These are phyloP conservation scores for Neodiprion virginianus DNA, from an alignment of 1,140 invertebrate species.

Conservation along the genomic window DNA sequence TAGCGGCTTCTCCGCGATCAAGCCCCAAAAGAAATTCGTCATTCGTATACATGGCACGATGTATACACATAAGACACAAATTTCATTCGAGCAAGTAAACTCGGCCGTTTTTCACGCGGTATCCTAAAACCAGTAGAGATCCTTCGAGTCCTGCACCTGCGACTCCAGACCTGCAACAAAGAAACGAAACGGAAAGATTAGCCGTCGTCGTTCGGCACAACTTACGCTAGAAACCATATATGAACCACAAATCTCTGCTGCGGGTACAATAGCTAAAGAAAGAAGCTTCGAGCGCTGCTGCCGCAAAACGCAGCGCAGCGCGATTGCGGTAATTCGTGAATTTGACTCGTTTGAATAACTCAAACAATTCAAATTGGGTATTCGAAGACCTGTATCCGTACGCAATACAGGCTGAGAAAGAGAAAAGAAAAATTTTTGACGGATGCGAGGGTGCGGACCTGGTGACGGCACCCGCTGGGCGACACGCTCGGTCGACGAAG, in stretches of 20 bases:
- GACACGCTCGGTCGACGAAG: slow-evolving; percentile 43
- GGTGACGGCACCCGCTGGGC: slow-evolving; percentile 55
- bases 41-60: neutral
- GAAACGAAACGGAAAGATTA: slow-evolving; percentile 12
- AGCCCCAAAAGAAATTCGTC: neutral
- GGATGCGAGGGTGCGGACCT: slow-evolving; percentile 55
- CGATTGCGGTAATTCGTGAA: neutral
- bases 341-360: neutral
- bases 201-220: neutral
- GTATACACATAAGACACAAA: neutral
- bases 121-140: slow-evolving; percentile 52
- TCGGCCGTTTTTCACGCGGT: slow-evolving; percentile 15
- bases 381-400: neutral
- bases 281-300: neutral
- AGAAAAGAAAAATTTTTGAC: slow-evolving; percentile 43
- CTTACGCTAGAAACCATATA: too few relatives aligned
- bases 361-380: slow-evolving; percentile 7
- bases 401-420: neutral
- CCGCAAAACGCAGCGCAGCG: slow-evolving; percentile 29
- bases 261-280: too few relatives aligned
- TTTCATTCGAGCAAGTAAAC: neutral
- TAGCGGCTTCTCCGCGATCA: neutral
- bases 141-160: slow-evolving; percentile 52
- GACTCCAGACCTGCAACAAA: slow-evolving; percentile 48
- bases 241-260: too few relatives aligned